phyloP scores from a whole-genome alignment of 2,113 vertebrate genomes.

The Callorhinus ursinus region DNA sequence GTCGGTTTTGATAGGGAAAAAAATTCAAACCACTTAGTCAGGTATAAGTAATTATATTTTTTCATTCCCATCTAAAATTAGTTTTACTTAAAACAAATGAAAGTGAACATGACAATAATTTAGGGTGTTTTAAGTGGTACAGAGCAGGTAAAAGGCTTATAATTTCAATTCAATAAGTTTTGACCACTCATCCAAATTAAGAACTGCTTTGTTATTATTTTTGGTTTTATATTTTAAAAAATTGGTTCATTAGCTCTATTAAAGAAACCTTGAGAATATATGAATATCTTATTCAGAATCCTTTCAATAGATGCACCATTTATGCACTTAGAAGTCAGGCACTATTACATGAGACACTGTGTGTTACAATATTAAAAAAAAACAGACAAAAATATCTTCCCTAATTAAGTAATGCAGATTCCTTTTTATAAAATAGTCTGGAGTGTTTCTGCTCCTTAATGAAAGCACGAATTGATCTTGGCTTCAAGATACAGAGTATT shows the following conservation, averaged over 20 bases:
- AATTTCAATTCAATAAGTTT: constrained; percentile 24
- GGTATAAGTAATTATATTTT: constrained; percentile 53
- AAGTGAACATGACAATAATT: constrained; percentile 62
- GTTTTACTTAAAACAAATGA: constrained; percentile 68
- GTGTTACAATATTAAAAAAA: neutral
- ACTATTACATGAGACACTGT: neutral
- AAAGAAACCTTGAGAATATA: neutral
- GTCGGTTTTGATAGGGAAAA: neutral
- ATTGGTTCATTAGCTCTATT: neutral
- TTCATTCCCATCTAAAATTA: constrained; percentile 50
- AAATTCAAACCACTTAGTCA: constrained; percentile 47
- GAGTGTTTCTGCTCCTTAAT: neutral
- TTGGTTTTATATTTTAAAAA: neutral
- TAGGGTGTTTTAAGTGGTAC: neutral
- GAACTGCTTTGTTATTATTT: neutral
- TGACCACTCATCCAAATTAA: constrained; percentile 35
- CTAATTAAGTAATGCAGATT: neutral
- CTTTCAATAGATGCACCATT: neutral
- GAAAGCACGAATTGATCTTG: neutral
- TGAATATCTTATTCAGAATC: neutral
- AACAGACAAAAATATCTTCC: neutral
- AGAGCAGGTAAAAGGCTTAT: neutral
- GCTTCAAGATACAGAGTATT: neutral
- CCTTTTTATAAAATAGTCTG: neutral
- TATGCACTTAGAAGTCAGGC: neutral